Base-by-base conservation (phyloP, 2,797 vertebrate genomes). In the Pipistrellus kuhlii region DNA sequence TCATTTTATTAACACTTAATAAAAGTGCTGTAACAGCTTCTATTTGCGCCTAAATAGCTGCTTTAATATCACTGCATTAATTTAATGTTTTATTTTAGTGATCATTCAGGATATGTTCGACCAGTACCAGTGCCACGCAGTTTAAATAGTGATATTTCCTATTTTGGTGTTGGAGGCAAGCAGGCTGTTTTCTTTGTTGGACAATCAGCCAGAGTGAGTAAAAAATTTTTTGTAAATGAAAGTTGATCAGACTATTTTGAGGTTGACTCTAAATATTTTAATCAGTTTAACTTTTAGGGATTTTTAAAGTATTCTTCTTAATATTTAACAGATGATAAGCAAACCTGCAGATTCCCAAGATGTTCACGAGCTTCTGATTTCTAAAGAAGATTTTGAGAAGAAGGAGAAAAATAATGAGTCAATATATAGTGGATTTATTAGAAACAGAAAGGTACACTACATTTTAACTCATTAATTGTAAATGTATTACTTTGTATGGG, bases 91-190 rank as follows among this genome's bases (percentile, higher is more conserved):
- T 35, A 32, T 95, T 85, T 35, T 95, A 99, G 99, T 95, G 97
- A 99, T 96, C 97, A 98, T 93, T 97, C 98, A 5, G 98, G 95
- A 25, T 99, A 99, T 35, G 98, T 98, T 10, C 98, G 98, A 0
- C 99, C 99, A 83, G 96, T 98, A 76, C 98, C 97, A 51, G 98
- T 99, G 68, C 98, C 98, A 93, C 99, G 99, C 53, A 99, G 99
- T 97, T 98, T 99, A 95, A 99, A 99, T 96, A 99, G 99, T 91
- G 99, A 99, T 91, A 99, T 99, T 96, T 99, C 99, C 0, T 99
- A 99, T 97, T 99, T 99, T 97, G 99, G 99, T 96, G 99, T 99
- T 87, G 99, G 99, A 95, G 99, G 99, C 95, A 99, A 99, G 97
- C 99, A 99, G 96, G 99, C 99, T 6, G 98, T 98, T 90, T 99